Conservation (phyloP, 2,113 vertebrate species). For the Echinops telfairi region DNA sequence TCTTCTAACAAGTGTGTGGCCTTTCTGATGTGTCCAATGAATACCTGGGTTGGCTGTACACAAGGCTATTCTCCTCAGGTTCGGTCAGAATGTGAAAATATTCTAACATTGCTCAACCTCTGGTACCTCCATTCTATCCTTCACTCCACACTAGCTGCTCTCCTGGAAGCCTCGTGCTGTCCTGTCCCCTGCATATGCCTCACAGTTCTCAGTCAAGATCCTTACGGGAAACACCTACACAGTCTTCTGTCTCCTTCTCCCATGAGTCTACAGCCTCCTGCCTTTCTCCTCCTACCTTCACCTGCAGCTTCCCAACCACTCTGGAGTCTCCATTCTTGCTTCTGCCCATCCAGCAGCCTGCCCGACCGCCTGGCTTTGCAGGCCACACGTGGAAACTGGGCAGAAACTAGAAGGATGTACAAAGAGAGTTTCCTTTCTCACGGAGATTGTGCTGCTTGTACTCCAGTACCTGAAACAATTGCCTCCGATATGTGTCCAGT, state of each 20-base stretch:
- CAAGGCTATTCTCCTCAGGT: not conserved
- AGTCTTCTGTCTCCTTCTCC: not conserved
- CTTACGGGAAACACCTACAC: not conserved
- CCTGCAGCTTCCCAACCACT: too few relatives aligned
- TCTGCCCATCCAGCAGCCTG: not conserved
- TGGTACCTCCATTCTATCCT: not conserved
- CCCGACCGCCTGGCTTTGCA: not conserved
- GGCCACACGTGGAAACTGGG: not conserved
- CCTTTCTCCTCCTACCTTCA: not conserved
- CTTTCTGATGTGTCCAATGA: not conserved
- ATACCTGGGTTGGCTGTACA: not conserved
- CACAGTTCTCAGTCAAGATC: not conserved
- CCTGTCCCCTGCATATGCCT: not conserved
- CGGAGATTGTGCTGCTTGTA: not conserved
- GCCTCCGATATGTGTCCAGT: slow-evolving; percentile 6
- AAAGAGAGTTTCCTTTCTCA: not conserved
- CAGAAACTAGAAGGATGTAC: not conserved
- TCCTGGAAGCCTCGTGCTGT: not conserved
- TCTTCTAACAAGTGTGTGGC: not conserved
- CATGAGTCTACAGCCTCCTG: not conserved
- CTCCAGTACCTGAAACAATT: slow-evolving; percentile 23
- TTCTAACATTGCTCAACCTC: not conserved
- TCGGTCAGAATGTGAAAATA: not conserved
- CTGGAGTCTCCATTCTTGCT: not conserved
- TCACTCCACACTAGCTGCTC: not conserved